phyloP scores from a whole-genome alignment of 2,797 vertebrate species.

The Lacerta bilineata region DNA sequence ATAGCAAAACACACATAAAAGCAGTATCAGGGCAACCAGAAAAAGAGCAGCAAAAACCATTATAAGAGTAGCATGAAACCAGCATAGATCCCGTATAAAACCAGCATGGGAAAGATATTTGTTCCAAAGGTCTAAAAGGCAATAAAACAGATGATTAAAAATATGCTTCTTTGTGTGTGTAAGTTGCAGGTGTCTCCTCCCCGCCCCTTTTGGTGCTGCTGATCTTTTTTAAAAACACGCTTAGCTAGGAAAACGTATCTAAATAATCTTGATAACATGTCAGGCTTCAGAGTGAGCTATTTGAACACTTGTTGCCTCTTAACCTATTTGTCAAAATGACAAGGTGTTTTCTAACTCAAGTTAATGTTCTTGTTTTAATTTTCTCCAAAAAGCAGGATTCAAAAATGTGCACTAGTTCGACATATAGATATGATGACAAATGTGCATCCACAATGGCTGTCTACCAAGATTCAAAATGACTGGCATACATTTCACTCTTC shows the following conservation, averaged over 20 bases:
- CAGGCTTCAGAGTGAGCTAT: background rate
- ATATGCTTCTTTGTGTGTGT: no score
- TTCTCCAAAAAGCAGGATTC: background rate
- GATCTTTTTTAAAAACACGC: background rate
- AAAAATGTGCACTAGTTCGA: background rate
- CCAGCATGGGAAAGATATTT: no score
- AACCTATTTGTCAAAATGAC: conserved; percentile 22
- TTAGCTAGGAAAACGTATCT: background rate
- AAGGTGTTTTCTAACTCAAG: background rate
- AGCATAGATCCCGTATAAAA: no score
- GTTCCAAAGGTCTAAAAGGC: no score
- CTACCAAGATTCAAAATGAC: background rate
- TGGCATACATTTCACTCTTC: background rate
- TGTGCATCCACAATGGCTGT: accelerated
- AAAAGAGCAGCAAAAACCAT: no score
- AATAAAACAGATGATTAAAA: no score
- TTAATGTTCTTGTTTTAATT: conserved; percentile 8
- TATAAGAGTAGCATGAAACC: no score
- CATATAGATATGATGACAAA: conserved; percentile 3
- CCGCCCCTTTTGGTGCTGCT: background rate
- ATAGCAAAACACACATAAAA: no score
- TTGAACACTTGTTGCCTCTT: background rate
- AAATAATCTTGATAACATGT: conserved; percentile 8
- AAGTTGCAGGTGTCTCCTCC: no score
- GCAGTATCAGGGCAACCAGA: no score